Percentiles rank a stretch among this genome's conserved stretches.
These are phyloP conservation scores for Platyrinchus mystaceus DNA, from an alignment of 2,797 vertebrate species.

Conservation along the genomic window DNA sequence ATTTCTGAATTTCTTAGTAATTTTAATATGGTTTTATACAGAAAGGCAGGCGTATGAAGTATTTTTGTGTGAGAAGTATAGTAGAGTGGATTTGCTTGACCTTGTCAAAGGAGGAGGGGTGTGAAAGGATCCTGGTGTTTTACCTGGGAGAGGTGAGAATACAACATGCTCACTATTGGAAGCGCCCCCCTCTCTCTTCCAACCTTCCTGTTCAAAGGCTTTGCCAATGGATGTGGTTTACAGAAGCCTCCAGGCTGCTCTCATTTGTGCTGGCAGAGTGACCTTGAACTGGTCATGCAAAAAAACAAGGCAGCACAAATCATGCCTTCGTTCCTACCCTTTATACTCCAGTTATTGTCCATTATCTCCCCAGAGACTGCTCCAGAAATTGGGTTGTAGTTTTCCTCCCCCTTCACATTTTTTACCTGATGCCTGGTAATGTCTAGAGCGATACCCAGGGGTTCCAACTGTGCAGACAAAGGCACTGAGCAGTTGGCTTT, in stretches of 20 bases:
- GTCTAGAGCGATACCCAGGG: background rate
- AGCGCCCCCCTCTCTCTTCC: background rate
- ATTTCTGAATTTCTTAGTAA: background rate
- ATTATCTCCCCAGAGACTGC: background rate
- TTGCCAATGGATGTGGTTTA: background rate
- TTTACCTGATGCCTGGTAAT: background rate
- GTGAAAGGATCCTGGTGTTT: background rate
- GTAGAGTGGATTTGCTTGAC: background rate
- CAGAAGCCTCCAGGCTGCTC: background rate
- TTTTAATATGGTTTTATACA: background rate
- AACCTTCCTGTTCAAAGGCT: background rate
- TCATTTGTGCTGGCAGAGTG: background rate
- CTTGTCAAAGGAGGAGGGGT: background rate
- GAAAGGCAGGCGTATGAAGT: background rate
- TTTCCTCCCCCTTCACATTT: background rate
- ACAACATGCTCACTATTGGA: background rate
- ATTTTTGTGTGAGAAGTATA: background rate
- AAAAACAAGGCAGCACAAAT: background rate
- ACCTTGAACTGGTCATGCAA: background rate
- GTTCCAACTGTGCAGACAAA: accelerated
- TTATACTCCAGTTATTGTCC: background rate
- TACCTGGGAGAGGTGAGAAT: background rate
- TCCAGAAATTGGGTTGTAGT: background rate
- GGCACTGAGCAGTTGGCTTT: background rate
- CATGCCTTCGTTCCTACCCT: background rate